Evolutionary conservation across 1,140 invertebrate genomes (phyloP), one percentile per base, ranked within the genome.

Genomic region (Panagrolaimus sp.): DNA sequence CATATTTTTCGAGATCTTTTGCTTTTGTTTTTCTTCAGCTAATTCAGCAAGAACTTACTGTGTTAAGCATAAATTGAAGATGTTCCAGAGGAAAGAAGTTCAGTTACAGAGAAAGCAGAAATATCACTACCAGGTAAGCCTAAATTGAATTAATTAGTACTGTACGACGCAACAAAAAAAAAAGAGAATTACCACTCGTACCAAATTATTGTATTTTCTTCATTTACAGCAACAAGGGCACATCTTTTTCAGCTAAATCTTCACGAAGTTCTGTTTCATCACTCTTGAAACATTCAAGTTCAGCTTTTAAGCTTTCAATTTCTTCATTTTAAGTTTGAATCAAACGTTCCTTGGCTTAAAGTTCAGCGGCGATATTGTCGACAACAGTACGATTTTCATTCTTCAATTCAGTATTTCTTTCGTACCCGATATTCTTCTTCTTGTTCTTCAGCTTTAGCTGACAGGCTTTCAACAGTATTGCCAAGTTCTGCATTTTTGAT

Each of bases 51-150:
- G 63, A 74, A 73, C 0, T 73, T 74, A 28, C 67, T 76, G 46
- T 74, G 73, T 62, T 74, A 63, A 1, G 73, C 73, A 38, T 75
- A 74, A 26, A 74, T 74, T 9, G 67, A 63, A 21, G 73, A 75
- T 21, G 68, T 70, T 10, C 73, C 73, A 46, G 67, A 76, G 62
- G 71, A 65, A 44, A 74, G 26, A 44, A 74, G 67, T 43, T 65
- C 75, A 48, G 63, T 46, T 43, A 73, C 73, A 15, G 67, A 67
- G 43, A 73, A 73, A 1, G 73, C 73, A 38, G 73, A 65, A 7
- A 73, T 73, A 8, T 73, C 76, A n/a, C 72, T 43, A 24, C 43
- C 55, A 38, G 72, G 48, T 38, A 68, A 63, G 70, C 44, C 43
- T 70, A 73, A 10, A n/a, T 32, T 43, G 28, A 74, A 65, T 24